Conservation (phyloP, 2,113 vertebrate species). For the Tylochromis polylepis region DNA sequence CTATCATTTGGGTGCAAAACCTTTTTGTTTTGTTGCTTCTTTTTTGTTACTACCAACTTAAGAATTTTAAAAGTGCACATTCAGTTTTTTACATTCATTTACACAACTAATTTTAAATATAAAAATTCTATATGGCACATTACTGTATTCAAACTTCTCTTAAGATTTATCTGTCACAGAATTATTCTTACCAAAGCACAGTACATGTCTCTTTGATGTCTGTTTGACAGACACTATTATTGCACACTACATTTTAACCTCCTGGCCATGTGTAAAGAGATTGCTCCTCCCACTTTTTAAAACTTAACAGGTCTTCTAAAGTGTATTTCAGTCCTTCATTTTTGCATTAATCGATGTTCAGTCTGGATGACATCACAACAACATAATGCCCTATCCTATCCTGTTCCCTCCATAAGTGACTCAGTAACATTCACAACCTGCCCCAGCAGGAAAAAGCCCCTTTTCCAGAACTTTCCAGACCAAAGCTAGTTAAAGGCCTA, state of each 20-base stretch:
- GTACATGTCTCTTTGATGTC: neutral
- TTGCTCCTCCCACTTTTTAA: slow-evolving; percentile 33
- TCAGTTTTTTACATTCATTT: neutral
- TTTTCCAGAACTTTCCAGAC: slow-evolving; percentile 45
- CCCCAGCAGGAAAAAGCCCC: slow-evolving; percentile 22
- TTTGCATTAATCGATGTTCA: slow-evolving; percentile 56
- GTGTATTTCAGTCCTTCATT: slow-evolving; percentile 24
- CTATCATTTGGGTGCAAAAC: neutral
- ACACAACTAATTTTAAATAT: neutral
- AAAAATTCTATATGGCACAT: neutral
- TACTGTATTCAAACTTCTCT: neutral
- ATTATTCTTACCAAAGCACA: neutral
- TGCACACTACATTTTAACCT: slow-evolving; percentile 7
- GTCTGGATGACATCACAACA: slow-evolving; percentile 39
- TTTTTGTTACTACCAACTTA: neutral
- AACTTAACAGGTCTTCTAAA: slow-evolving; percentile 48
- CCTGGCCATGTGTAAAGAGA: slow-evolving; percentile 45
- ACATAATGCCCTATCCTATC: slow-evolving; percentile 28
- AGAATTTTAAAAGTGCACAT: neutral
- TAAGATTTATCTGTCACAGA: accelerated
- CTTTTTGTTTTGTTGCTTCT: neutral
- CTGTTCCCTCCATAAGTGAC: slow-evolving; percentile 41
- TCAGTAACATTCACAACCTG: slow-evolving; percentile 34
- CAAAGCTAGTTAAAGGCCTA: slow-evolving; percentile 12
- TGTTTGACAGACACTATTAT: neutral